Evolutionary conservation across 2,888 invertebrate species (phyloP).

Genomic region (Hyppa rectilinea): DNA sequence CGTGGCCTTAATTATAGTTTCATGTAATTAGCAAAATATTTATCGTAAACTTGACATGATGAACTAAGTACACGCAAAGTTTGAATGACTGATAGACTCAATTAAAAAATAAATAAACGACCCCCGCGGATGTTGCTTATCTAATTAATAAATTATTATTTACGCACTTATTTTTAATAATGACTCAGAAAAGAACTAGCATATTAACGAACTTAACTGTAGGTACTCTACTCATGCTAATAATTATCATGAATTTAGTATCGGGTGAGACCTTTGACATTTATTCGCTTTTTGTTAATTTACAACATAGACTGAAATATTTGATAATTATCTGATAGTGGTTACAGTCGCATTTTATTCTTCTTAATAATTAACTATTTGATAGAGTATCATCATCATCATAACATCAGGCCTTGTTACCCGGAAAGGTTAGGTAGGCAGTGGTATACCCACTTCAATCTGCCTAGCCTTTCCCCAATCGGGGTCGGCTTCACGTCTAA

Average conservation of each 20-base stretch:
- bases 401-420: too few species aligned
- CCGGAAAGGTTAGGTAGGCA: too few species aligned
- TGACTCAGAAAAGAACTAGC: constrained; percentile 12
- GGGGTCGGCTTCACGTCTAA: too few species aligned
- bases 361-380: constrained; percentile 11
- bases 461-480: too few species aligned
- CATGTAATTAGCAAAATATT: constrained; percentile 46
- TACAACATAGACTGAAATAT: constrained; percentile 2
- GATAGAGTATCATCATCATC: too few species aligned
- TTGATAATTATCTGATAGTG: constrained; percentile 6
- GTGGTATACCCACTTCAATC: too few species aligned
- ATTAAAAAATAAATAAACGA: constrained; percentile 40
- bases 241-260: constrained; percentile 46
- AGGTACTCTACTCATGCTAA: constrained; percentile 17
- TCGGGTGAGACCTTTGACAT: constrained; percentile 51
- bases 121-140: constrained; percentile 41
- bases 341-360: constrained; percentile 24
- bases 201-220: not conserved
- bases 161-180: constrained; percentile 12
- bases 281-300: constrained; percentile 38
- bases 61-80: constrained; percentile 36
- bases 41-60: constrained; percentile 14
- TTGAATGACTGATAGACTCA: constrained; percentile 48
- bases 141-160: constrained; percentile 12
- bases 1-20: constrained; percentile 12